Conservation (phyloP, 2,888 invertebrate genomes). For the Tipula helvola region DNA sequence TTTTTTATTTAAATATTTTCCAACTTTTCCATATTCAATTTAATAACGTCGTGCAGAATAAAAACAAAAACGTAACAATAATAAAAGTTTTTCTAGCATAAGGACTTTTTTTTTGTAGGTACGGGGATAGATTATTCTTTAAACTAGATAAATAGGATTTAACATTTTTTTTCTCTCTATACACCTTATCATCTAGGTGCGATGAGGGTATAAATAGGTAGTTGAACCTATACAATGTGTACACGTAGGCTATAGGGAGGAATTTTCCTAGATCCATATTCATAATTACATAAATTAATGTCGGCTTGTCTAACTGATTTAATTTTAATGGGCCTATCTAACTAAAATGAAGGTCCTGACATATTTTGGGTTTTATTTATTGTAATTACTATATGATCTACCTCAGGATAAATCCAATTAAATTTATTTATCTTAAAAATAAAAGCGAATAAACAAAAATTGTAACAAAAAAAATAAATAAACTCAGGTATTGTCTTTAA, state of each 20-base stretch:
- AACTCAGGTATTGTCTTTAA: not conserved
- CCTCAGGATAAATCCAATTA: not conserved
- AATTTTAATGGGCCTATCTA: not conserved
- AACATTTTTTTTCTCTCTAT: not conserved
- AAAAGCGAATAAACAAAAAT: not conserved
- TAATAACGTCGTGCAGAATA: not conserved
- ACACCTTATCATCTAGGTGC: not conserved
- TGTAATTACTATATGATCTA: not conserved
- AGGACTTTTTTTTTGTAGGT: not conserved
- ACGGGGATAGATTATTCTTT: not conserved
- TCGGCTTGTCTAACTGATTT: not conserved
- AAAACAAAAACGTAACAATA: not conserved
- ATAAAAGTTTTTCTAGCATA: not conserved
- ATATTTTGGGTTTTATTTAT: not conserved
- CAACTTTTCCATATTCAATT: constrained; percentile 4
- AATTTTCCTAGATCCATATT: not conserved
- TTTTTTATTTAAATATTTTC: not conserved
- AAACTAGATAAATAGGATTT: not conserved
- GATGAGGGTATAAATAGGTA: not conserved
- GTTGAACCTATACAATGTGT: not conserved
- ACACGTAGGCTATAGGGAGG: not conserved
- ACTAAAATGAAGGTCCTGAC: not conserved
- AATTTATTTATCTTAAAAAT: not conserved
- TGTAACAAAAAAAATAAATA: not conserved
- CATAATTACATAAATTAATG: not conserved